Evolutionary conservation across 2,797 vertebrate genomes (phyloP), one percentile per base, ranked within the genome.

Genomic region (Pteropus rufus): DNA sequence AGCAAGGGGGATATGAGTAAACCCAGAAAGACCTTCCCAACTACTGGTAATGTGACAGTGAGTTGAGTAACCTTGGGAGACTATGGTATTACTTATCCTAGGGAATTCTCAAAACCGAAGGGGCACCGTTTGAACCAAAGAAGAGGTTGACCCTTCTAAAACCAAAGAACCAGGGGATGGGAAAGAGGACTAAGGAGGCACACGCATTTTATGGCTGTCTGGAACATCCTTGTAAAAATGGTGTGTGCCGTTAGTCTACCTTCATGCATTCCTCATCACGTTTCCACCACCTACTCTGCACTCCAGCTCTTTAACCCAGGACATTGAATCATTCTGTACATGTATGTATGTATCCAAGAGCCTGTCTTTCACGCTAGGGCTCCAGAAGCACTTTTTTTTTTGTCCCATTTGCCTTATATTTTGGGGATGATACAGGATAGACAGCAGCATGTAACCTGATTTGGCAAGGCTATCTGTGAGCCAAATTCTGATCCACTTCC

Each of bases 1-100:
- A 95, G 97, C 92, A 91, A 83, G 64, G 73, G 75, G 87, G 31
- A 54, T 54, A 75, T 79, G 88, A 89, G 69, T 89, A 67, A 90
- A 85, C 44, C 52, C 52, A 87, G 69, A 72, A 84, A 90, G 56
- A 75, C 79, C 34, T 92, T 96, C 49, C 65, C 60, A 44, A 21
- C 52, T 26, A 10, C 56, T 56, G 60, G 67, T 34, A 44, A 77
- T 73, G 83, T 49, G 80, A 58, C 49, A 34, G 84, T 73, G 88
- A 82, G 56, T 56, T 62, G 56, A 19, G 39, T 90, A 75, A 85
- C 73, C 72, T 85, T 76, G 75, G 91, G 79, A 89, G 69, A 54
- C 23, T 19, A 18, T 83, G 69, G 29, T 76, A 8, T 70, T 36
- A 46, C 31, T 77, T 89, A 10, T 39, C 64, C 58, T 3, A 7